Conservation (phyloP, 1,140 invertebrate genomes). For the Atta colombica region DNA sequence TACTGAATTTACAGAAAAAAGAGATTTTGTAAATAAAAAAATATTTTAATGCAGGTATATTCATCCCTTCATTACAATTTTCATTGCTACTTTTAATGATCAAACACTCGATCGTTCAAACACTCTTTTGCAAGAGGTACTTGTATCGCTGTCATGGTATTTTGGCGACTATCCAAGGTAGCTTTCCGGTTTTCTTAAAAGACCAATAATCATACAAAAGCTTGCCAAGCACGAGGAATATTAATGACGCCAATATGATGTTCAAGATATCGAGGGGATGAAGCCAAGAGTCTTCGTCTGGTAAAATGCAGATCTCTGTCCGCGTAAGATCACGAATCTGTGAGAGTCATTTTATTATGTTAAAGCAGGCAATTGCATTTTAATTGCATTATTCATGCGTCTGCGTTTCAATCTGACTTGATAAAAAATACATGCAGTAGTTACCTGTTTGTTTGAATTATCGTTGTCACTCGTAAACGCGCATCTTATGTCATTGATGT, state of each 20-base stretch:
- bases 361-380: slow-evolving; percentile 19
- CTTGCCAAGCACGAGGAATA: slow-evolving; percentile 91
- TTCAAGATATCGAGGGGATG: slow-evolving; percentile 91
- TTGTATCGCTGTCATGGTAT: slow-evolving; percentile 87
- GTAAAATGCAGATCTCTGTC: slow-evolving; percentile 89
- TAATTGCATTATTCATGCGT: slow-evolving; percentile 25
- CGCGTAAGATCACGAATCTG: slow-evolving; percentile 90
- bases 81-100: background rate
- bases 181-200: slow-evolving; percentile 92
- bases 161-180: slow-evolving; percentile 93
- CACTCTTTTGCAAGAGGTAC: background rate
- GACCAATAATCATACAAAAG: slow-evolving; percentile 93
- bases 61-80: background rate
- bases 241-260: slow-evolving; percentile 89
- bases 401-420: background rate
- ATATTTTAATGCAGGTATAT: slow-evolving; percentile 11
- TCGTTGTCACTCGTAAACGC: slow-evolving; percentile 87
- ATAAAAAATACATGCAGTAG: background rate
- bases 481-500: slow-evolving; percentile 90
- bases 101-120: background rate
- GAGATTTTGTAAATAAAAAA: background rate
- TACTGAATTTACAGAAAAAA: background rate
- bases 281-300: slow-evolving; percentile 86
- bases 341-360: background rate
- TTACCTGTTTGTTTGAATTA: slow-evolving; percentile 89